Base-by-base conservation (phyloP, 1,140 invertebrate genomes). In the Macrosteles quadrilineatus region DNA sequence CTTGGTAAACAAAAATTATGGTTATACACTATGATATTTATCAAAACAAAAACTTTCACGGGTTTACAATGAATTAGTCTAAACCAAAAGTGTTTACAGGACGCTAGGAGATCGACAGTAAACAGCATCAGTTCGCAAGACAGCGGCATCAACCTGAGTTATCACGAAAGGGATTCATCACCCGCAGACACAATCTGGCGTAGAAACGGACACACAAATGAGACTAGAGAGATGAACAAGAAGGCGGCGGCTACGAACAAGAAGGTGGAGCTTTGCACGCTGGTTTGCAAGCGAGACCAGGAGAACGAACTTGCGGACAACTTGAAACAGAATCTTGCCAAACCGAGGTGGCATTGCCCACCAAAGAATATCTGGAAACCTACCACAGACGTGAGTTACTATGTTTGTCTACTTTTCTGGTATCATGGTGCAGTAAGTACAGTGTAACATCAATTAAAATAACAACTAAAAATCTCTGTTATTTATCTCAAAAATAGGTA, bases 281-380 rank as follows among this genome's bases (percentile, higher is more conserved):
- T 66, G 19, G 32, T 45, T 14, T 43, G 23, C 32, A 66, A 66
- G 40, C 1, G 9, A 4, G 32, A 66, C 12, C 30, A 19, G 25
- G 62, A 64, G 62, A 66, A 45, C 11, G 63, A 45, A 3, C 21
- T 66, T 9, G 63, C 55, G 12, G 23, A 59, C 31, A 29, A 66
- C 1, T 19, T 43, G 19, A 66, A 43, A 6, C n/a, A 43, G 17
- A 43, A 66, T 9, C 2, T 43, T 6, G 2, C 23, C 21, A 72
- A 69, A 43, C 63, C 70, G 27, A 81, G 83, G 75, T 95, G 92
- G 92, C 87, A 90, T 73, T 88, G 88, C 74, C 90, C 91, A 9
- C 88, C 92, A 0, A 94, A 93, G 75, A 84, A 84, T 47, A 87
- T 97, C 17, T 94, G 94, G 87, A 92, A 91, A 75, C 88, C 89